phyloP scores from a whole-genome alignment of 1,140 invertebrate species.

The Bicyclus anynana region DNA sequence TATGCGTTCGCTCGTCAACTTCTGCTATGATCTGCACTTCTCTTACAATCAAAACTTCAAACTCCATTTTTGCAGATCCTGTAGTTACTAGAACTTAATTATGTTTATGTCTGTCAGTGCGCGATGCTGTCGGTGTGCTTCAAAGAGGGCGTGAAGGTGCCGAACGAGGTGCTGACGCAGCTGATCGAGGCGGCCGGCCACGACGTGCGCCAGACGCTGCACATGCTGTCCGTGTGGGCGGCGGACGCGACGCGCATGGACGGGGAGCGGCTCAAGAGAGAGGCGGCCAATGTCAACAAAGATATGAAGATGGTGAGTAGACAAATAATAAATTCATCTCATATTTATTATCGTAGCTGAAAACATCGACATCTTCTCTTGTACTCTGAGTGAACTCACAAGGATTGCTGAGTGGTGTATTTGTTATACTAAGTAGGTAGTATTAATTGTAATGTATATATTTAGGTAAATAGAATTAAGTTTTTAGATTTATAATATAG shows the following conservation, averaged over 20 bases:
- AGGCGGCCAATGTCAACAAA: slow-evolving; percentile 82
- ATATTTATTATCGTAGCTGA: background rate
- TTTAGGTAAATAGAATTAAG: no score
- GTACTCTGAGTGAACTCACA: no score
- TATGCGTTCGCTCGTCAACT: slow-evolving; percentile 94
- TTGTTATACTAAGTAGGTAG: no score
- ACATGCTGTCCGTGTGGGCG: slow-evolving; percentile 90
- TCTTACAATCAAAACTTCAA: slow-evolving; percentile 94
- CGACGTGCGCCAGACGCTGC: slow-evolving; percentile 95
- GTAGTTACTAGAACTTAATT: slow-evolving; percentile 93
- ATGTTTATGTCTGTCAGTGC: slow-evolving; percentile 81
- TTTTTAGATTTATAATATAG: no score
- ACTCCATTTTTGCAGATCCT: slow-evolving; percentile 88
- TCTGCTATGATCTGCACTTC: slow-evolving; percentile 96
- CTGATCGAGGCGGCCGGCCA: slow-evolving; percentile 93
- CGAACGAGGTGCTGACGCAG: slow-evolving; percentile 85
- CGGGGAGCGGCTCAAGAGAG: slow-evolving; percentile 71
- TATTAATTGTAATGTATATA: no score
- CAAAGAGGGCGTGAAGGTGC: slow-evolving; percentile 94
- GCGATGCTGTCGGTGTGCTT: slow-evolving; percentile 94
- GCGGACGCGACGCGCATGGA: slow-evolving; percentile 78
- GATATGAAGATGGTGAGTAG: slow-evolving; percentile 87
- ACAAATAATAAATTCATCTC: background rate
- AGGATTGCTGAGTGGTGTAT: no score
- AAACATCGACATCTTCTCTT: no score